Evolutionary conservation across 2,888 invertebrate genomes (phyloP).

Genomic region (Drosophila maculinotata): DNA sequence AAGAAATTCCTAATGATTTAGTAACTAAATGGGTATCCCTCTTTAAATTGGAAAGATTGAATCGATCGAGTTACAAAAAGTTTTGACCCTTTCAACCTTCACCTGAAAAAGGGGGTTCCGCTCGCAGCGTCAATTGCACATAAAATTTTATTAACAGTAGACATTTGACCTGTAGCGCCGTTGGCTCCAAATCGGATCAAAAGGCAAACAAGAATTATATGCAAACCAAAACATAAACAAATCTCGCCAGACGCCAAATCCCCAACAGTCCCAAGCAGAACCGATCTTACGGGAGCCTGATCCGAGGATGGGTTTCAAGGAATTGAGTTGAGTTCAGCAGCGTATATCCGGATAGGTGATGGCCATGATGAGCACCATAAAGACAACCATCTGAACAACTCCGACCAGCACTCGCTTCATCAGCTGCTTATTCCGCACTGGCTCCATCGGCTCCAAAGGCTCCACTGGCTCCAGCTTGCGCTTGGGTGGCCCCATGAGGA

Average conservation of each 20-base stretch:
- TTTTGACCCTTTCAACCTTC: too few species aligned
- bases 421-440: slow-evolving; percentile 37
- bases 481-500: not conserved
- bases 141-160: slow-evolving; percentile 61
- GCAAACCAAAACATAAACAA: slow-evolving; percentile 3
- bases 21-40: too few species aligned
- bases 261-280: too few species aligned
- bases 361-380: slow-evolving; percentile 78
- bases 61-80: too few species aligned
- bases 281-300: too few species aligned
- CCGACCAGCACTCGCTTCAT: slow-evolving; percentile 75
- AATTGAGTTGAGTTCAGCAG: slow-evolving; percentile 43
- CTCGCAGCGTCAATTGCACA: slow-evolving; percentile 51
- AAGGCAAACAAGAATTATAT: not conserved
- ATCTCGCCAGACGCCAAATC: not conserved
- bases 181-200: not conserved
- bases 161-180: not conserved
- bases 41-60: too few species aligned
- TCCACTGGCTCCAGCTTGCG: slow-evolving; percentile 9
- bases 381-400: slow-evolving; percentile 73
- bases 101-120: too few species aligned
- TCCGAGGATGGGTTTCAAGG: too few species aligned
- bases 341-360: slow-evolving; percentile 78
- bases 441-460: slow-evolving; percentile 32
- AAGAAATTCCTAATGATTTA: too few species aligned